Conservation (phyloP, 2,113 vertebrate species). For the Nothocercus julius region DNA sequence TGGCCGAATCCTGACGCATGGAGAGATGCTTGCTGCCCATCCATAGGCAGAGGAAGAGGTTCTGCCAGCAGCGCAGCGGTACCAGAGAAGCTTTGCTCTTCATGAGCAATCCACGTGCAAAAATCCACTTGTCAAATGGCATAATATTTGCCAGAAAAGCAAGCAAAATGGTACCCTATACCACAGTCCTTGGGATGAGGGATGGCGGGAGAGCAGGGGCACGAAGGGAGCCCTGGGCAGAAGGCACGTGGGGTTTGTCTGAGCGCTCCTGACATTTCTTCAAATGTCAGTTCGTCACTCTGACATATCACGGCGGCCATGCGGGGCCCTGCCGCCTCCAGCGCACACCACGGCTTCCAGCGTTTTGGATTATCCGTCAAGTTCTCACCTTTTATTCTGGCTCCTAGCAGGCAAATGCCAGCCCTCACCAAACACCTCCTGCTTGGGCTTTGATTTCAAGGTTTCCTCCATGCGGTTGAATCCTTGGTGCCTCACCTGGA, state of each 20-base stretch:
- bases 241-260: constrained; percentile 2
- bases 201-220: constrained; percentile 5
- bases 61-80: not conserved
- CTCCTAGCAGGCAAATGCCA: constrained; percentile 40
- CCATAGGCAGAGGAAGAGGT: not conserved
- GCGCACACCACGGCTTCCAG: not conserved
- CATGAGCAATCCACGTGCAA: not conserved
- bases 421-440: constrained; percentile 43
- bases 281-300: constrained; percentile 59
- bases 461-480: constrained; percentile 34
- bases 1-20: not conserved
- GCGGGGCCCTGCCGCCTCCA: not conserved
- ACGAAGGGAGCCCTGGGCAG: constrained; percentile 52
- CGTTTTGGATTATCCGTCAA: not conserved
- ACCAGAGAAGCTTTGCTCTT: not conserved
- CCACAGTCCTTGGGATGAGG: not conserved
- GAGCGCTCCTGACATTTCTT: constrained; percentile 58
- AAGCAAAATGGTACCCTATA: constrained; percentile 57
- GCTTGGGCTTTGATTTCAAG: constrained; percentile 27
- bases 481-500: constrained; percentile 3
- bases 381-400: constrained; percentile 11
- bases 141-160: constrained; percentile 48
- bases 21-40: not conserved
- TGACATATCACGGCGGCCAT: not conserved
- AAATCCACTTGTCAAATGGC: not conserved